These are phyloP conservation scores for Campopleginae sp. DNA, from an alignment of 2,888 invertebrate genomes.

Conservation along the genomic window DNA sequence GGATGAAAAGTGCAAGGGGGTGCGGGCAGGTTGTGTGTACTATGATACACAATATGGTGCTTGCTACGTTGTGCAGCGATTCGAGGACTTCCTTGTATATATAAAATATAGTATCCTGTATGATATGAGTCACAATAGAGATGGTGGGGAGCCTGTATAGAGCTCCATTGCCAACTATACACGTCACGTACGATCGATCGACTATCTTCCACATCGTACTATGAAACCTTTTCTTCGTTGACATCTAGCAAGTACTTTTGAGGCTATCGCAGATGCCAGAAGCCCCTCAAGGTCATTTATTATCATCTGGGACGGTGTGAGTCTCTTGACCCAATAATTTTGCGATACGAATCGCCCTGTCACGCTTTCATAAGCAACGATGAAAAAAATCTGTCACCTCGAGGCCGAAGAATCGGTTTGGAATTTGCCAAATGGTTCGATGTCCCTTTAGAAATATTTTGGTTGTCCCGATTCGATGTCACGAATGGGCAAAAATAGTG, in stretches of 20 bases:
- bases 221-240: constrained; percentile 6
- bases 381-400: neutral
- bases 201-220: constrained; percentile 30
- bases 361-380: neutral
- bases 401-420: neutral
- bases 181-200: constrained; percentile 66
- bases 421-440: neutral
- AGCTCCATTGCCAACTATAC: constrained; percentile 36
- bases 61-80: constrained; percentile 44
- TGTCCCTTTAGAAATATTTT: neutral
- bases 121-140: constrained; percentile 24
- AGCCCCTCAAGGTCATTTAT: neutral
- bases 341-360: neutral
- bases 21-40: neutral
- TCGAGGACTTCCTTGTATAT: constrained; percentile 30
- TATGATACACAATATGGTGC: constrained; percentile 55
- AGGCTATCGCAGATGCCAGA: constrained; percentile 1
- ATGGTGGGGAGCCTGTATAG: constrained; percentile 19
- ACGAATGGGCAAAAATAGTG: neutral
- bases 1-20: neutral
- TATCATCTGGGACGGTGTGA: neutral
- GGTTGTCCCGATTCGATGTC: neutral
- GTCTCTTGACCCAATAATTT: neutral
- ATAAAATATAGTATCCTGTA: constrained; percentile 6
- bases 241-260: neutral